Evolutionary conservation across 2,113 vertebrate species (phyloP), one percentile per base, ranked within the genome.

Genomic region (Apteryx mantelli): DNA sequence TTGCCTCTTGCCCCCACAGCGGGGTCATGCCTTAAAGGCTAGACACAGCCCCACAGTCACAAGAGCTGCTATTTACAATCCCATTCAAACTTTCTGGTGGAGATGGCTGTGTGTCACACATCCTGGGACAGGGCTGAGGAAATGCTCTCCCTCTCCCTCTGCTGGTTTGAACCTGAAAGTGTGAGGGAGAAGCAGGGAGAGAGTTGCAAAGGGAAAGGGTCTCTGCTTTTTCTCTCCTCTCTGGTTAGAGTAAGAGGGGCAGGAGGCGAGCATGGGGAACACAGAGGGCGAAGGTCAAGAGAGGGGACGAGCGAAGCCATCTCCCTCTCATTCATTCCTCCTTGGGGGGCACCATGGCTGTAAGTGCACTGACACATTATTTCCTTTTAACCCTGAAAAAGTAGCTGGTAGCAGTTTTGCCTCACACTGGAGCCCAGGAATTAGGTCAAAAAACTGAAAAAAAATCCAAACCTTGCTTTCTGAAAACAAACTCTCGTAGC

Each of bases 1-100:
- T 46, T 0, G 0, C 52, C 56, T 91, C 18, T 58, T 42, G 69
- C 71, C 13, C 1, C 1, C n/a, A 60, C 64, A 14, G n/a, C 6
- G 6, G 4, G 13, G 70, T 14, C 25, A 6, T 77, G 55, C 46
- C 73, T 66, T 30, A 44, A 32, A 69, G 56, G 30, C 40, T 32
- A 48, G 78, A 44, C 34, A 25, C 63, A 71, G 22, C 36, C 68
- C 40, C 64, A 44, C 11, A 64, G 5, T 32, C 60, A 55, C 55
- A 69, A 30, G 73, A 80, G 71, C 30, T 63, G 55, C 60, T 78
- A 28, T 60, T 1, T 2, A 50, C 12, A 25, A 13, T 56, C 25
- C 48, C 2, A 5, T 55, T 80, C 36, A 69, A 90, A 68, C 40
- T 55, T 76, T 44, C 69, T n/a, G 30, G 15, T 7, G 0, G 1